Evolutionary conservation across 2,113 vertebrate species (phyloP), one percentile per base, ranked within the genome.

Genomic region (Psettodes erumei): DNA sequence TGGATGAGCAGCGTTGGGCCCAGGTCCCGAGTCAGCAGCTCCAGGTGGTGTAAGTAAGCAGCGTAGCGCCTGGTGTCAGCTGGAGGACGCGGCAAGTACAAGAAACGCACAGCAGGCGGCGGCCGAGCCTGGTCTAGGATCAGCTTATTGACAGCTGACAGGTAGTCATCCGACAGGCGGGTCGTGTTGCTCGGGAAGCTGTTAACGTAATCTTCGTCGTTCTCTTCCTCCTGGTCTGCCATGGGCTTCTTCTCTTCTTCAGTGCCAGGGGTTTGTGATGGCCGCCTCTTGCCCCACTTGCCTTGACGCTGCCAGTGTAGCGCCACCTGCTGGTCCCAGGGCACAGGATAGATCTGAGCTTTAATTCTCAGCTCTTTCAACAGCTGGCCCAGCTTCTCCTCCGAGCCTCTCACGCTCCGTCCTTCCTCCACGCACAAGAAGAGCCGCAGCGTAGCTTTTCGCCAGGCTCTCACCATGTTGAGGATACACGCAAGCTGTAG

Each of bases 1-100:
- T 98, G 96, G 82, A 97, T 96, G 50, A 98, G 93, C 72, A 97
- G 89, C 0, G 96, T 97, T 55, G 96, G 96, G n/a, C 96, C 96
- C 77, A 98, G 90, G 76, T 94, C 91, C 0, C 86, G 90, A 54
- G 95, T 97, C 77, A 98, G 93, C 84, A 96, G 84, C 64, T 98
- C 95, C 76, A 98, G 93, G 81, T 97, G 96, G 70, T 85, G 93
- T 63, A 98, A 86, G 83, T 96, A 98, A 23, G 93, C 84, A 0
- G 59, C 71, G 83, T 98, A 97, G n/a, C 95, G 91, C 13, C 86
- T 86, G 12, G 94, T 96, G 91, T 97, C 95, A 0, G 96, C 96
- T 0, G 96, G 96, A 0, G 96, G 96, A 21, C 95, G 94, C 0
- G 96, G 96, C 83, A 98, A 48, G 65, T 97, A 97, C 42, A 98